Evolutionary conservation across 2,113 vertebrate species (phyloP).

Genomic region (Dermatemys mawii): DNA sequence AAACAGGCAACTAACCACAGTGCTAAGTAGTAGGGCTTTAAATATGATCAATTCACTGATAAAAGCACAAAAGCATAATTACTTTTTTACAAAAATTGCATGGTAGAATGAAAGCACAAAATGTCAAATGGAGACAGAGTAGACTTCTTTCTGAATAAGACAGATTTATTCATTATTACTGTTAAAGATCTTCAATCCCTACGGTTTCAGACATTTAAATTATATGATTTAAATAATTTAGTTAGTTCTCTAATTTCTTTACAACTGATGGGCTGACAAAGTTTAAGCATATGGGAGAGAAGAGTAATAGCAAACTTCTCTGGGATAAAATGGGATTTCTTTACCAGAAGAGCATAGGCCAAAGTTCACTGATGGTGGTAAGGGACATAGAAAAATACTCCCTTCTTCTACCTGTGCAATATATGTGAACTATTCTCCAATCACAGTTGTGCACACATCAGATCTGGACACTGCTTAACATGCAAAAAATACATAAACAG

Average conservation of each 20-base stretch:
- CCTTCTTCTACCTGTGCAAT: not conserved
- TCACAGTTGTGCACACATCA: not conserved
- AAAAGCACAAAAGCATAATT: not conserved
- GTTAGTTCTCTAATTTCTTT: not conserved
- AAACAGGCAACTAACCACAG: not conserved
- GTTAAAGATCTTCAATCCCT: not conserved
- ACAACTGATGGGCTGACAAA: not conserved
- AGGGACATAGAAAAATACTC: not conserved
- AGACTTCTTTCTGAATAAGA: not conserved
- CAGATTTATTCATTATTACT: conserved; percentile 5
- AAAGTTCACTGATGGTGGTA: not conserved
- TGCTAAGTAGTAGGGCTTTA: not conserved
- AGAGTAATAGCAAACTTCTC: not conserved
- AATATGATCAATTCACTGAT: not conserved
- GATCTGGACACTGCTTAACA: not conserved
- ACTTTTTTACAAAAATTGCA: not conserved
- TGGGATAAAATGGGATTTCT: not conserved
- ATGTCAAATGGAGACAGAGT: not conserved
- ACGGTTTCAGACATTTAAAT: not conserved
- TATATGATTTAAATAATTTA: not conserved
- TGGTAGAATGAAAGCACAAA: not conserved
- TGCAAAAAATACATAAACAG: not conserved
- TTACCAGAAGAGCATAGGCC: not conserved
- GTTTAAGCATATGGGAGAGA: not conserved
- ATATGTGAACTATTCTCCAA: not conserved